Evolutionary conservation across 1,140 invertebrate species (phyloP).

Genomic region (Hycleus cichorii): DNA sequence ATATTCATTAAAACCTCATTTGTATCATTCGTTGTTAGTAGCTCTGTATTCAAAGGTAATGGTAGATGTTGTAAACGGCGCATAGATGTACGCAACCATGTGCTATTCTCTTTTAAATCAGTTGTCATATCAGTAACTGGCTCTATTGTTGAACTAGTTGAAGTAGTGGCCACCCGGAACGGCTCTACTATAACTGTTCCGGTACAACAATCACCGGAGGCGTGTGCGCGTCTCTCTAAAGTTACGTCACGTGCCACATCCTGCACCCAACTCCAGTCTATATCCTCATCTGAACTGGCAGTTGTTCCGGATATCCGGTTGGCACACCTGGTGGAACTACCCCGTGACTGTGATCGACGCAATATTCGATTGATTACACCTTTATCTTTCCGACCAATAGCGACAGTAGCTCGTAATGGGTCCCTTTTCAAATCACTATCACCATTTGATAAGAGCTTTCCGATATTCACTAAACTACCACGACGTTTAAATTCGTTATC

Average conservation of each 20-base stretch:
- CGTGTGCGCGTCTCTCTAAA: constrained; percentile 26
- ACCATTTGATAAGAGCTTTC: too few relatives aligned
- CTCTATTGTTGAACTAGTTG: constrained; percentile 19
- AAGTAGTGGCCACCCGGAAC: background rate
- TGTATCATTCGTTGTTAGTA: background rate
- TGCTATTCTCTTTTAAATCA: constrained; percentile 11
- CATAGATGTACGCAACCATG: constrained; percentile 40
- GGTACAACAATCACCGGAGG: constrained; percentile 28
- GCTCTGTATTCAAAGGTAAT: constrained; percentile 25
- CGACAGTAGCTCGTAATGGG: constrained; percentile 18
- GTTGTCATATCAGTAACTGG: constrained; percentile 7
- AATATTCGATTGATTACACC: background rate
- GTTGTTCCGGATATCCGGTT: constrained; percentile 17
- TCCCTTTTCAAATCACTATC: too few relatives aligned
- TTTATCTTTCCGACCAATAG: constrained; percentile 10
- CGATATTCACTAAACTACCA: background rate
- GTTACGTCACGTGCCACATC: constrained; percentile 22
- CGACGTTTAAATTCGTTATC: constrained; percentile 3
- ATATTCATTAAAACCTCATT: background rate
- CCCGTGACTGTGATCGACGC: constrained; percentile 2
- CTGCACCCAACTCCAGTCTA: constrained; percentile 31
- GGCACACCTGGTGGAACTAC: background rate
- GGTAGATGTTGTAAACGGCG: constrained; percentile 34
- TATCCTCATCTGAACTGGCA: constrained; percentile 21
- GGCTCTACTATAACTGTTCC: constrained; percentile 31